phyloP scores from a whole-genome alignment of 2,888 invertebrate genomes.

The Coelinius sp. region DNA sequence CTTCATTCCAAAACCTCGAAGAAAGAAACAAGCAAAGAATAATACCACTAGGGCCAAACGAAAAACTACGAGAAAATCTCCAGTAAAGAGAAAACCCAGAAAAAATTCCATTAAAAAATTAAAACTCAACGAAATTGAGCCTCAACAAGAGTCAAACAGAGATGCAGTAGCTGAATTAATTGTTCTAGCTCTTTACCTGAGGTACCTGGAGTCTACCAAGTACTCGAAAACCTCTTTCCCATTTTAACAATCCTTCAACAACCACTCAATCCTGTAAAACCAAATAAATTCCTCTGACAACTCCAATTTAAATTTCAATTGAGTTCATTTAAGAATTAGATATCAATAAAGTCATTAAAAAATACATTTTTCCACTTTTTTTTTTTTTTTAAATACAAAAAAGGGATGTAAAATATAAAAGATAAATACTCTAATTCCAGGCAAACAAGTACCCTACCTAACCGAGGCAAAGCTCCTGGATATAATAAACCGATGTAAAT shows the following conservation, averaged over 20 bases:
- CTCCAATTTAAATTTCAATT: conserved; percentile 34
- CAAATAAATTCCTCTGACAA: conserved; percentile 43
- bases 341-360: too few species aligned
- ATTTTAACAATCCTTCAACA: background rate
- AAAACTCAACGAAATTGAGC: background rate
- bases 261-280: background rate
- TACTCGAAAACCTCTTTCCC: conserved; percentile 41
- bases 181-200: conserved; percentile 58
- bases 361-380: too few species aligned
- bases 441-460: conserved; percentile 73
- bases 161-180: conserved; percentile 55
- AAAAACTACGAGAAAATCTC: background rate
- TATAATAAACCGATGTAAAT: conserved; percentile 82
- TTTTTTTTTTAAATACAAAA: conserved; percentile 12
- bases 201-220: conserved; percentile 55
- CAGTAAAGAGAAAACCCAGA: conserved; percentile 17
- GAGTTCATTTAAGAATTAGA: conserved; percentile 34
- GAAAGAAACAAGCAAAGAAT: conserved; percentile 10
- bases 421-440: conserved; percentile 50
- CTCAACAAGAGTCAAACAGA: conserved; percentile 5
- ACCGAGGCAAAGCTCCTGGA: conserved; percentile 84
- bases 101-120: conserved; percentile 31
- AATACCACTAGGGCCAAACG: background rate
- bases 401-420: background rate
- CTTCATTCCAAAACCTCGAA: conserved; percentile 23